Evolutionary conservation across 2,113 vertebrate species (phyloP), one percentile per base, ranked within the genome.

Genomic region (Leuciscus idus): DNA sequence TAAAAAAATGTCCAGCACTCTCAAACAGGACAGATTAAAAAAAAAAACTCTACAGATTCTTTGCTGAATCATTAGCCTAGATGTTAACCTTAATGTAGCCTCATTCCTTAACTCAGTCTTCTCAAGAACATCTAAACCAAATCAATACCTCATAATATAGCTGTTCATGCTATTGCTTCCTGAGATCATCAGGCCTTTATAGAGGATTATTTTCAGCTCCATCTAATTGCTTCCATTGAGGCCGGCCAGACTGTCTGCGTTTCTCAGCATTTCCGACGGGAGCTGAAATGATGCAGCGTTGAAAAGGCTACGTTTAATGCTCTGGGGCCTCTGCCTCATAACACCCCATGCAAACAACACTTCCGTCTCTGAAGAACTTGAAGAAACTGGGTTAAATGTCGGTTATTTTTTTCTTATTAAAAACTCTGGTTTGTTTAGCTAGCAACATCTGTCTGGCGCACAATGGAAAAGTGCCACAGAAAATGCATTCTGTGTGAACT

Each of bases 301-400:
- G 75, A 74, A 79, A 62, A 30, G 28, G 30, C 62, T 83, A 77
- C 77, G 59, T 86, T 76, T 83, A 55, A 75, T 48, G n/a, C 28
- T 61, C 26, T 43, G 30, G 50, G 39, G 59, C 70, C 19, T 77
- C 26, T 72, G 62, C 82, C 26, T 82, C 43, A 36, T 23, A 52
- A 36, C 11, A 28, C 28, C 55, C 17, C 52, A 78, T 50, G 19
- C 50, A 76, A 84, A 28, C 8, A 59, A 15, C 68, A 8, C 28
- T 48, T 79, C 6, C 13, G 12, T 72, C 11, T 80, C 73, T 61
- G 39, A 62, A 80, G 82, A 39, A 64, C 52, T 80, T 48, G 5
- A 50, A 30, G n/a, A 52, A 64, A 46, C 4, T 0, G 2, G 36
- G 79, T 17, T 48, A 61, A 80, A 62, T 48, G 48, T 68, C 6